phyloP scores from a whole-genome alignment of 2,888 invertebrate genomes.

The Meliscaeva auricollis region DNA sequence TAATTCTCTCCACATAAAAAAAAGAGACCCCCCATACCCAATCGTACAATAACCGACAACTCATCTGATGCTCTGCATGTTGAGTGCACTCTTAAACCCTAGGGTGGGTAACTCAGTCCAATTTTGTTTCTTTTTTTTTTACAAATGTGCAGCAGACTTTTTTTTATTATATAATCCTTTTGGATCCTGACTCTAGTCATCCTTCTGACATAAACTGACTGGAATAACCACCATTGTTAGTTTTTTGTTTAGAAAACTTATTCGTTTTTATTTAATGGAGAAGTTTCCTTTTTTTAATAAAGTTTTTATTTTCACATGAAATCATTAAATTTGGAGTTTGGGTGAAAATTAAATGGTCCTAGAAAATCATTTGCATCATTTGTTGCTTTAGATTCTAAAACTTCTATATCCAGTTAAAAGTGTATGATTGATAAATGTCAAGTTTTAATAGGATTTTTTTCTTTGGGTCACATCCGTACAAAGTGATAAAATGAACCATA shows the following conservation, averaged over 20 bases:
- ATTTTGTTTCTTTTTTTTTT: background rate
- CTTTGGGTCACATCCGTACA: too few species aligned
- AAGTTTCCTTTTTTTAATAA: slow-evolving; percentile 31
- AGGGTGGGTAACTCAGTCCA: slow-evolving; percentile 8
- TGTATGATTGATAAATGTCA: too few species aligned
- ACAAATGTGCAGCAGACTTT: background rate
- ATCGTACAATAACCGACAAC: background rate
- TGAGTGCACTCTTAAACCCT: slow-evolving; percentile 12
- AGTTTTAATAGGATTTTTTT: too few species aligned
- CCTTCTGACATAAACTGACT: slow-evolving; percentile 25
- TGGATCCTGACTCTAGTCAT: background rate
- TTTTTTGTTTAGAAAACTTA: too few species aligned
- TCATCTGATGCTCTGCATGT: background rate
- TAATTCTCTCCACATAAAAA: slow-evolving; percentile 39
- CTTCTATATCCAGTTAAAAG: too few species aligned
- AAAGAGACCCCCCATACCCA: background rate
- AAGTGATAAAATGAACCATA: too few species aligned
- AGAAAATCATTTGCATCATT: too few species aligned
- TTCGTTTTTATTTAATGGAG: too few species aligned
- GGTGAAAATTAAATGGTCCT: too few species aligned
- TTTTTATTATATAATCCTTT: background rate
- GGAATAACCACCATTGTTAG: slow-evolving; percentile 12
- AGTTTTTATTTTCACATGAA: slow-evolving; percentile 37
- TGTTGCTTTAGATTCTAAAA: too few species aligned
- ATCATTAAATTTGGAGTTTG: too few species aligned